phyloP scores from a whole-genome alignment of 2,113 vertebrate species.

The Mus musculus region GRCm39 chr16:38184501-38185000 shows the following conservation, averaged over 20 bases:
- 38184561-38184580: no score
- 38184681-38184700: background rate
- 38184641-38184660: background rate
- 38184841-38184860: background rate
- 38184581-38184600: background rate
- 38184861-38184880: no score
- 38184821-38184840: slow-evolving; percentile 40
- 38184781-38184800: background rate
- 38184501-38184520: no score
- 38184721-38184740: background rate
- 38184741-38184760: background rate
- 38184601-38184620: background rate
- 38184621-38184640: background rate
- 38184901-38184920: background rate
- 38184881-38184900: no score
- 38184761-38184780: background rate
- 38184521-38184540: background rate
- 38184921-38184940: background rate
- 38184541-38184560: background rate
- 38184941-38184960: background rate
- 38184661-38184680: background rate
- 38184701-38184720: background rate
- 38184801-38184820: background rate
- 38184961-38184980: background rate
- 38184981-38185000: background rate